Base-by-base conservation (phyloP, 2,888 invertebrate species). In the Eumacrocentrus americanus region DNA sequence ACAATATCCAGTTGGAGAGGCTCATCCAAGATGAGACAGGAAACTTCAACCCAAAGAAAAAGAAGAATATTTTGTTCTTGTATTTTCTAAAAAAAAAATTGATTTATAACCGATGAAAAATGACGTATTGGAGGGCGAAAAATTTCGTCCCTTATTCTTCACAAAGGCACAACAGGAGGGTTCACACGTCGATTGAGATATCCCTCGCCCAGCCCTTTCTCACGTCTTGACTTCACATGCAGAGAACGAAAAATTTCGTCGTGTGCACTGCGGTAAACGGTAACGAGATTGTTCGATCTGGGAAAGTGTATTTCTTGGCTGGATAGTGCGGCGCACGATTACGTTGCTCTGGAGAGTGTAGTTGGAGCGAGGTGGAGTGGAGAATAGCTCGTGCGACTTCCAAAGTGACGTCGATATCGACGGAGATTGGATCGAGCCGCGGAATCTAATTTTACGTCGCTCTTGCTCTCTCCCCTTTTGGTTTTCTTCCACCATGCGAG, bases 1-100 rank as follows among this genome's bases (percentile, higher is more conserved):
- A 58, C 62, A 65, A 58, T 65, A 52, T 54, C 51, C 37, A 25
- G 47, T 54, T 23, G 12, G 23, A 47, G 23, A 20, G 54, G n/a
- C n/a, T n/a, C n/a, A n/a, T 22, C 22, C 1, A n/a, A 44, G 6
- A 18, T 7, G 22, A 44, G 20, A 1, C 11, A 16, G 37, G n/a
- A 18, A 16, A 2, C 2, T 3, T 4, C 1, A 3, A 40, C 7
- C 16, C 2, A 40, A 14, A 3, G 3, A 16, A 14, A 6, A 40
- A 40, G 7, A 16, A 6, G 1, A 38, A 18, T 38, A 16, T n/a
- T n/a, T n/a, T n/a, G n/a, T n/a, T n/a, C n/a, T n/a, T n/a, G n/a
- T n/a, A n/a, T n/a, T n/a, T n/a, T n/a, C n/a, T n/a, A n/a, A n/a
- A n/a, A n/a, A n/a, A n/a, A n/a, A n/a, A n/a, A n/a, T n/a, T n/a